Base-by-base conservation (phyloP, 2,797 vertebrate species). In the Ptychadena robeensis region DNA sequence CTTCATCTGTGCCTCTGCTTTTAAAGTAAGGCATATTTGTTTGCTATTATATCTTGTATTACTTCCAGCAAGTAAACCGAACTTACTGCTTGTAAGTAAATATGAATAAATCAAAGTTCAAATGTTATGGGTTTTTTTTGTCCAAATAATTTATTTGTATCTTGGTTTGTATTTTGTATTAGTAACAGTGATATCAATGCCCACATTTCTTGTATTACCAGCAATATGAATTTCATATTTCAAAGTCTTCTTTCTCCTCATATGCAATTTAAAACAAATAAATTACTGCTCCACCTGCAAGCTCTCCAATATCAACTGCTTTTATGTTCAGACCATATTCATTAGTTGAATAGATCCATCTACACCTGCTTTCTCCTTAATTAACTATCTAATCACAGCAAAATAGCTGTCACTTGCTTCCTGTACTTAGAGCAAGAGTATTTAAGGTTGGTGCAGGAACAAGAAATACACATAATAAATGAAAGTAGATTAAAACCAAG, bases 281-380 rank as follows among this genome's bases (percentile, higher is more conserved):
- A 80, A 81, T 81, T 66, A 66, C 48, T 70, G 44, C 1, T 89
- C 91, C 92, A 93, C 91, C 91, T 91, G 90, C 90, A 90, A 91
- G 86, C 89, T 91, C 90, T 93, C 88, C 90, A 85, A 88, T 85
- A 91, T 90, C 91, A 92, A 87, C 91, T 92, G 92, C 89, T 91
- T 94, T 88, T 88, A 91, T 88, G 90, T 91, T 89, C 87, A 90
- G 86, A 88, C 89, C 82, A 91, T 90, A 90, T 89, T 91, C 92
- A 87, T 87, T 87, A 83, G 79, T 87, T 90, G 88, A 91, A 91
- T 89, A 88, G 88, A 92, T 86, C 85, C 87, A 89, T 91, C 90
- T 88, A 91, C 93, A 94, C 92, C 92, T 94, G 92, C 87, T 91
- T 93, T 92, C 85, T 81, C 88, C 87, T 92, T 92, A 93, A 93